Evolutionary conservation across 2,888 invertebrate species (phyloP).

Genomic region (Sipha maydis): DNA sequence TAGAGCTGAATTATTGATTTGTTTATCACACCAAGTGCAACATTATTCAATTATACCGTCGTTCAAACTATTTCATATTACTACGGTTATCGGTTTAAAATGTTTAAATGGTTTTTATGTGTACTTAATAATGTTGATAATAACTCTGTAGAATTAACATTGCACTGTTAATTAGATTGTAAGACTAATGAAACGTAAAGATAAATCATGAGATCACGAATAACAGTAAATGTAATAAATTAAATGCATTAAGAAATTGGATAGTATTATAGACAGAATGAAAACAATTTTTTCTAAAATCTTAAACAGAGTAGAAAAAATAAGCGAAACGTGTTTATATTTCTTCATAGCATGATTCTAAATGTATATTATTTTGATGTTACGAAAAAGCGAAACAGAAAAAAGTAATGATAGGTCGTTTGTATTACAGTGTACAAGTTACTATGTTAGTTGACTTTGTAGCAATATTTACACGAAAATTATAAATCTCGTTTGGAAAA

Average conservation of each 20-base stretch:
- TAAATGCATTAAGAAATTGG: background rate
- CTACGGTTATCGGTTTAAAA: background rate
- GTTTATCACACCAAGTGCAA: background rate
- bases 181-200: background rate
- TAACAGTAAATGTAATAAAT: background rate
- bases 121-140: background rate
- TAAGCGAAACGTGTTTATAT: background rate
- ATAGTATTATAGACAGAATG: background rate
- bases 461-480: background rate
- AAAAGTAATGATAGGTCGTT: background rate
- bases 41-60: background rate
- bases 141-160: background rate
- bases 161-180: background rate
- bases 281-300: background rate
- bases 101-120: background rate
- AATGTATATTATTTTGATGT: background rate
- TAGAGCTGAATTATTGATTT: background rate
- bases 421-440: background rate
- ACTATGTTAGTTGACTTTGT: background rate
- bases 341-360: too few relatives aligned
- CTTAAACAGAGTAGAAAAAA: background rate
- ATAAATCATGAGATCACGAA: background rate
- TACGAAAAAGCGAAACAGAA: background rate
- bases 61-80: background rate
- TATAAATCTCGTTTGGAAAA: background rate